These are phyloP conservation scores for Drosophila yakuba DNA, from an alignment of 1,140 invertebrate species.

Conservation along the genomic window DNA sequence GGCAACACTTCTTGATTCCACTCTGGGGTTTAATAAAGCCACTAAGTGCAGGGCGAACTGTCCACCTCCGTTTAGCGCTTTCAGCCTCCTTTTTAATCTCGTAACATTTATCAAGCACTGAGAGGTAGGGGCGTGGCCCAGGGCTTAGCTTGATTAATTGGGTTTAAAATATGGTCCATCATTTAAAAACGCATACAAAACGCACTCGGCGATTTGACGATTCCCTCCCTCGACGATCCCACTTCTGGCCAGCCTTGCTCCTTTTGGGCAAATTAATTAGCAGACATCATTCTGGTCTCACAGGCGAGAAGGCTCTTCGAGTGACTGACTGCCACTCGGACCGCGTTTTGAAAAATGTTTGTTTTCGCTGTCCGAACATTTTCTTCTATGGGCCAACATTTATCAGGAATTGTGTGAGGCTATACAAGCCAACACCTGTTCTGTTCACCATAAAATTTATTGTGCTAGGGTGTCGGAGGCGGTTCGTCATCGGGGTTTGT, in stretches of 20 bases:
- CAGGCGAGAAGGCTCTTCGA: conserved; percentile 6
- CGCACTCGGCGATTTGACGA: conserved; percentile 24
- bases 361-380: conserved; percentile 44
- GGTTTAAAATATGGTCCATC: conserved; percentile 77
- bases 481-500: conserved; percentile 48
- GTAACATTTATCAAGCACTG: conserved; percentile 60
- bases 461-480: conserved; percentile 42
- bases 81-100: conserved; percentile 27
- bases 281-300: conserved; percentile 57
- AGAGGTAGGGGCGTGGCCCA: conserved; percentile 26
- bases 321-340: conserved; percentile 36
- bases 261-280: conserved; percentile 74
- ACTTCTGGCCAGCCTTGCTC: conserved; percentile 23
- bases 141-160: conserved; percentile 72
- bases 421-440: conserved; percentile 63
- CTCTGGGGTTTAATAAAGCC: conserved; percentile 38
- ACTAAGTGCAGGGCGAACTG: conserved; percentile 38
- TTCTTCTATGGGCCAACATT: conserved; percentile 42
- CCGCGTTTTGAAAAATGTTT: conserved; percentile 73
- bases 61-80: conserved; percentile 58
- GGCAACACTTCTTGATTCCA: background rate
- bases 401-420: conserved; percentile 74
- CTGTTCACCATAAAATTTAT: conserved; percentile 45
- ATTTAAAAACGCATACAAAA: conserved; percentile 63
- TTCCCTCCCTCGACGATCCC: background rate